Conservation (phyloP, 2,797 vertebrate species). For the Myiotriccus ornatus region DNA sequence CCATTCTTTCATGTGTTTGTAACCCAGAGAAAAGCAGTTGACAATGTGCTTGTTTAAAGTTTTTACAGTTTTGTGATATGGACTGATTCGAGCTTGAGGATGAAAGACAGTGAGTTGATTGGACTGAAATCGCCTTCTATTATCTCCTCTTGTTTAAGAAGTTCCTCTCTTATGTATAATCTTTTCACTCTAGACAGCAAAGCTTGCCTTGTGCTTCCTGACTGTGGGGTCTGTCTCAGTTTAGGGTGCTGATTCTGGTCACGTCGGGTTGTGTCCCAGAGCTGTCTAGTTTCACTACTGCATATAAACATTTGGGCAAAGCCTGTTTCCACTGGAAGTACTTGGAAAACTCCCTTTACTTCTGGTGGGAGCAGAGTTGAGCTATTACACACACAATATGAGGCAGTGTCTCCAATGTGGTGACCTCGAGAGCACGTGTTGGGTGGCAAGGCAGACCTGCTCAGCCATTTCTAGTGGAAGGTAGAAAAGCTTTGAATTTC, state of each 20-base stretch:
- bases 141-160: not conserved
- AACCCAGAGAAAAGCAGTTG: slow-evolving; percentile 2
- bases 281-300: not conserved
- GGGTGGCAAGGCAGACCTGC: not conserved
- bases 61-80: not conserved
- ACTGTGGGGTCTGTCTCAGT: not conserved
- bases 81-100: not conserved
- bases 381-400: not conserved
- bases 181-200: not conserved
- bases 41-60: not conserved
- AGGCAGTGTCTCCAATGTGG: not conserved
- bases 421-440: not conserved
- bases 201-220: not conserved
- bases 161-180: not conserved
- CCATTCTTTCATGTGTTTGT: not conserved
- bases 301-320: not conserved
- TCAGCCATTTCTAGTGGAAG: not conserved
- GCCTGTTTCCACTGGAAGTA: not conserved
- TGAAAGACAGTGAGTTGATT: not conserved
- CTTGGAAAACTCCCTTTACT: not conserved
- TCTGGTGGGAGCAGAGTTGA: not conserved
- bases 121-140: not conserved
- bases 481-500: slow-evolving; percentile 3
- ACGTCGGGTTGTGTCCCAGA: not conserved
- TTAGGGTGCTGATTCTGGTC: not conserved